Evolutionary conservation across 2,797 vertebrate genomes (phyloP).

Genomic region (Poecilia gillii): DNA sequence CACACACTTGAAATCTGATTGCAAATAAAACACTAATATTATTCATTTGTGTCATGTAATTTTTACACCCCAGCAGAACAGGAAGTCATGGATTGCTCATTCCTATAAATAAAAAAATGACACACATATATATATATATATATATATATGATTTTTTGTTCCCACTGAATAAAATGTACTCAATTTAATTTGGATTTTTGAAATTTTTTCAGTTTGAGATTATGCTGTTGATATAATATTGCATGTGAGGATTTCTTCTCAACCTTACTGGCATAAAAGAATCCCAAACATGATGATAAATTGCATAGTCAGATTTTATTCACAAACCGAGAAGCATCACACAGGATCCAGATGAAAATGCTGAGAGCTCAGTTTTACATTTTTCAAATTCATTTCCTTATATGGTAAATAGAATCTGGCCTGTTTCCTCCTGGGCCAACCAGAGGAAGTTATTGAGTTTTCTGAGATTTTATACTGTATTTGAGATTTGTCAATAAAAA

Average conservation of each 20-base stretch:
- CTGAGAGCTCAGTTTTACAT: not conserved
- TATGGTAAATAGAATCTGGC: slow-evolving; percentile 30
- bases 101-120: too few relatives aligned
- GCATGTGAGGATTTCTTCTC: not conserved
- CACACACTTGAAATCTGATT: not conserved
- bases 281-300: not conserved
- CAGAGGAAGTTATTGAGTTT: slow-evolving; percentile 60
- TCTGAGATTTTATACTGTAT: slow-evolving; percentile 33
- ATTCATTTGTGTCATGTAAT: not conserved
- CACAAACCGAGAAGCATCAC: not conserved
- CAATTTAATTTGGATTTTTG: not conserved
- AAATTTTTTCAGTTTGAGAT: not conserved
- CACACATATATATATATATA: too few relatives aligned
- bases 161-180: not conserved
- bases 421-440: slow-evolving; percentile 58
- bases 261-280: not conserved
- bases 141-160: not conserved
- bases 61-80: not conserved
- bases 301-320: not conserved
- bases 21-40: not conserved
- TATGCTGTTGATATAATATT: not conserved
- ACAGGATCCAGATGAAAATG: not conserved
- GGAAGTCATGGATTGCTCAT: not conserved
- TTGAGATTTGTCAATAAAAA: slow-evolving; percentile 6
- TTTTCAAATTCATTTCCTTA: slow-evolving; percentile 31